These are phyloP conservation scores for Petaurus breviceps DNA, from an alignment of 2,113 vertebrate genomes.

Conservation along the genomic window DNA sequence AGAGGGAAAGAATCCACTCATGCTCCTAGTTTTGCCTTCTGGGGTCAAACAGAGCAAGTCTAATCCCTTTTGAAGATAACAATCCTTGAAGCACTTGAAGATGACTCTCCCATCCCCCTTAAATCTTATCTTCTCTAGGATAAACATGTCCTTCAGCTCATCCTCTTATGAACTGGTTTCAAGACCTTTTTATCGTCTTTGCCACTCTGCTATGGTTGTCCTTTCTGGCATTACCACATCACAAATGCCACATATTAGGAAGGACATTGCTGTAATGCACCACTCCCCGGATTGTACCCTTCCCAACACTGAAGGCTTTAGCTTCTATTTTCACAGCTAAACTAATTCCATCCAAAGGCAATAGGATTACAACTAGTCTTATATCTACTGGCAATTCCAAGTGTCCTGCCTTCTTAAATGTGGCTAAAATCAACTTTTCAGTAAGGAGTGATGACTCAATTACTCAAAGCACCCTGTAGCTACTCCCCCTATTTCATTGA, in stretches of 20 bases:
- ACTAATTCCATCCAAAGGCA: neutral
- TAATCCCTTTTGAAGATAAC: neutral
- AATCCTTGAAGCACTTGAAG: neutral
- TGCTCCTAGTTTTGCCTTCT: neutral
- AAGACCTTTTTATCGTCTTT: neutral
- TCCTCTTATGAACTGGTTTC: neutral
- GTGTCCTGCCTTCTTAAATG: neutral
- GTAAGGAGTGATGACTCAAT: neutral
- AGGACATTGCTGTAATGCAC: neutral
- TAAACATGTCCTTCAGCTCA: neutral
- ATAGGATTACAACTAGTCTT: neutral
- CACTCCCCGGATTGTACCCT: neutral
- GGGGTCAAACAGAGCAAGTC: neutral
- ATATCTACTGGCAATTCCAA: neutral
- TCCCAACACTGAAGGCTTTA: neutral
- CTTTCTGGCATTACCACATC: neutral
- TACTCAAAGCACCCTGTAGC: neutral
- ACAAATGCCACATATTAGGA: neutral
- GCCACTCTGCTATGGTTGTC: neutral
- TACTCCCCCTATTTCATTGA: neutral
- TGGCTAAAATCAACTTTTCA: neutral
- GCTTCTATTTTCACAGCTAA: neutral
- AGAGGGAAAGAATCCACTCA: neutral
- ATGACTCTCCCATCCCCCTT: neutral
- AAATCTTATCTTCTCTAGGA: neutral